These are phyloP conservation scores for Mugil cephalus DNA, from an alignment of 2,113 vertebrate genomes.

Conservation along the genomic window DNA sequence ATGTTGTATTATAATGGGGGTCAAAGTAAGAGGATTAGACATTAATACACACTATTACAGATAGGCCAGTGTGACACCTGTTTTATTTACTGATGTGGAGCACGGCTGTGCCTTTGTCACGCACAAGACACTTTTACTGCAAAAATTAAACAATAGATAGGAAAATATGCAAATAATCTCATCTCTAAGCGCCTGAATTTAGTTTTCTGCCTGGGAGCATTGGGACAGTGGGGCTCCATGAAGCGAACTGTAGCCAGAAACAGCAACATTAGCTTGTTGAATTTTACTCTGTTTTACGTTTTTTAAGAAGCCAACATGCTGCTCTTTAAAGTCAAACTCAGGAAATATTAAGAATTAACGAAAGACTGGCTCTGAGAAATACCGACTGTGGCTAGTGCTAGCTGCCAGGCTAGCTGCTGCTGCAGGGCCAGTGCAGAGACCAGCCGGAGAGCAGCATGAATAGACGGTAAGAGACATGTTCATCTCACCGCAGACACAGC, in stretches of 20 bases:
- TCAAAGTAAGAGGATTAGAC: slow-evolving; percentile 79
- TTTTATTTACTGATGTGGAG: slow-evolving; percentile 11
- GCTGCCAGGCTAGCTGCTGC: slow-evolving; percentile 52
- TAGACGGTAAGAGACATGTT: slow-evolving; percentile 58
- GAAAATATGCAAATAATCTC: not conserved
- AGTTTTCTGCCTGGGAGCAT: slow-evolving; percentile 20
- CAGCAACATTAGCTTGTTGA: slow-evolving; percentile 26
- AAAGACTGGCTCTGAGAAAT: not conserved
- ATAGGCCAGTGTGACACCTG: slow-evolving; percentile 45
- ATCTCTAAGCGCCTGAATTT: not conserved
- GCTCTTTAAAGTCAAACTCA: not conserved
- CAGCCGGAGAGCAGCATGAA: slow-evolving; percentile 25
- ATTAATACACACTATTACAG: slow-evolving; percentile 72
- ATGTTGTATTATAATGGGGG: slow-evolving; percentile 66
- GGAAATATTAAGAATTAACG: not conserved
- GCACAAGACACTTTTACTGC: not conserved
- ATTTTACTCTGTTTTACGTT: not conserved
- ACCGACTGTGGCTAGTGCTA: slow-evolving; percentile 5
- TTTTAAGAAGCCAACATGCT: not conserved
- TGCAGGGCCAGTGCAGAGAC: slow-evolving; percentile 34
- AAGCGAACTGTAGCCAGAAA: slow-evolving; percentile 40
- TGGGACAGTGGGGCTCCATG: not conserved
- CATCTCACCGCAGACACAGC: slow-evolving; percentile 74
- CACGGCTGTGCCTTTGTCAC: not conserved
- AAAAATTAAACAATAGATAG: not conserved